Evolutionary conservation across 53 echinoderm and acorn worm species (phyloP), one percentile per base, ranked within the genome.

Genomic region (Glandiceps talaboti): DNA sequence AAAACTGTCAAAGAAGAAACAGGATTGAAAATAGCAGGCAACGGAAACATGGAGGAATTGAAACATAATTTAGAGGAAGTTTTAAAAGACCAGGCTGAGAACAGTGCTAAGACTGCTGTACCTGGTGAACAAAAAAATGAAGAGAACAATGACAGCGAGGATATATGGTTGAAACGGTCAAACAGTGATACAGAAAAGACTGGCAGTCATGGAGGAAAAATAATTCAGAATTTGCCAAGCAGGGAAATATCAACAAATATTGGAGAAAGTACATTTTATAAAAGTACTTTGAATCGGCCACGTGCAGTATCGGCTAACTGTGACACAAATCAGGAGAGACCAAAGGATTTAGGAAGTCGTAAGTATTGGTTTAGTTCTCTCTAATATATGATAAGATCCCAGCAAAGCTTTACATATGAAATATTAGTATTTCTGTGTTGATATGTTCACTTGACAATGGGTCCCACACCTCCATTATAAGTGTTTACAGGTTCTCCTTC

Each of bases 41-140:
- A 97, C 75, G 97, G 97, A 25, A 93, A 97, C 85, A 97, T 97
- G 97, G 97, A 97, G 30, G 85, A 93, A 30, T 89, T 97, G 31
- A 91, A 91, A 74, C 89, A 91, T 33, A 85, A 93, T 76, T 85
- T 97, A 75, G 92, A 93, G 33, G 97, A 97, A 74, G 93, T 93
- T 25, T 77, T 94, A 20, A 92, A 92, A 0, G 94, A 94, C 29
- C 90, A 90, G 28, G 78, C 86, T 1, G 84, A 86, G 26, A 80
- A 73, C 29, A 78, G 76, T 10, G 31, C 30, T 0, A 80, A 81
- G 30, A 81, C 81, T 27, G 20, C 6, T 20, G 20, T 20, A 12
- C 6, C 64, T 12, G 6, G 64, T 6, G 64, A 45, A 12, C 64
- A 45, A 45, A 45, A 45, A 20, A 6, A 6, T 45, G 64, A 45